These are phyloP conservation scores for Lymantria monacha DNA, from an alignment of 2,888 invertebrate genomes.

Conservation along the genomic window DNA sequence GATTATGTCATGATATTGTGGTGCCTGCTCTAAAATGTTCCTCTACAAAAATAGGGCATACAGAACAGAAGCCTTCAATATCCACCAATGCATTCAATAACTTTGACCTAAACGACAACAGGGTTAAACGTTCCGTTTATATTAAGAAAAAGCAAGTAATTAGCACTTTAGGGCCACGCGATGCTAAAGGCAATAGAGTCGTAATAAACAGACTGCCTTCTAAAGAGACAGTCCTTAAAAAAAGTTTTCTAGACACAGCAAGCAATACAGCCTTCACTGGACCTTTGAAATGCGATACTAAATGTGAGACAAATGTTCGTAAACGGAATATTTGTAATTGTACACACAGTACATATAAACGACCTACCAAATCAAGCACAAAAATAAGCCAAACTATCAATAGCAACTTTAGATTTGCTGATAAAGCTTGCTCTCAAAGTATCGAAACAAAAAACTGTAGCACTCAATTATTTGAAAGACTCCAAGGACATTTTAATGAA, in stretches of 20 bases:
- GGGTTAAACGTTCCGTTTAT: constrained; percentile 6
- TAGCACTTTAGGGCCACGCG: constrained; percentile 36
- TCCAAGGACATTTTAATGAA: not conserved
- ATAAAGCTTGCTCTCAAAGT: constrained; percentile 51
- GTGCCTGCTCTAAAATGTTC: constrained; percentile 38
- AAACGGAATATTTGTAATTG: constrained; percentile 36
- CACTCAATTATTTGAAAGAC: constrained; percentile 32
- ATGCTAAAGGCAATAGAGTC: constrained; percentile 21
- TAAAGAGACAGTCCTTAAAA: constrained; percentile 36
- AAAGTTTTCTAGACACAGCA: constrained; percentile 37
- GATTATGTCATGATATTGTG: constrained; percentile 44
- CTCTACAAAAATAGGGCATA: constrained; percentile 5
- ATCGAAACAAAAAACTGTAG: constrained; percentile 38
- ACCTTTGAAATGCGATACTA: constrained; percentile 43
- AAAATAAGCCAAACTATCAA: constrained; percentile 47
- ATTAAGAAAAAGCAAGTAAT: constrained; percentile 45
- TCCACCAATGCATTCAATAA: not conserved
- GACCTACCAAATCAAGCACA: constrained; percentile 19
- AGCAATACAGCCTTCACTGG: constrained; percentile 52
- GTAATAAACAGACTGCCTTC: constrained; percentile 33
- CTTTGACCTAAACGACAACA: not conserved
- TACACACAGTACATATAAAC: constrained; percentile 39
- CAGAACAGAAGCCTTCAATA: not conserved
- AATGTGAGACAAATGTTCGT: constrained; percentile 52
- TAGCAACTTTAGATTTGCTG: constrained; percentile 22